Percentiles rank a stretch among this genome's conserved stretches.
Conservation (phyloP, 2,797 vertebrate species). For the Platyrinchus mystaceus region DNA sequence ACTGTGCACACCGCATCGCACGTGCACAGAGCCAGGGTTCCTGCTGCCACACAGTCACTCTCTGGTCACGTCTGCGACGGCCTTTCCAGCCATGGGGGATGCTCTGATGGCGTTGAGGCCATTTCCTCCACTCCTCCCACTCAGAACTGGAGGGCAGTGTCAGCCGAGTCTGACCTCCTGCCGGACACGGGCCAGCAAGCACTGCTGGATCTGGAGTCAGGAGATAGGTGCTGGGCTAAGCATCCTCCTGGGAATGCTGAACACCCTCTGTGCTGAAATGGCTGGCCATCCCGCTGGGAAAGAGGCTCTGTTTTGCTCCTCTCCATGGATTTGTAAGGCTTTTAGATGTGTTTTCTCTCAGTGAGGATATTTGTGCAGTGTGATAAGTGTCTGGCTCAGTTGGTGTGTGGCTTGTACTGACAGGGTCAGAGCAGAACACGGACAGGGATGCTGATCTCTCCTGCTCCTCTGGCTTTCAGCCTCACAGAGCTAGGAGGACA, state of each 20-base stretch:
- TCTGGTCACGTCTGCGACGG: neutral
- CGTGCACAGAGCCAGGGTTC: neutral
- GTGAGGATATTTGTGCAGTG: neutral
- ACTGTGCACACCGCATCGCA: neutral
- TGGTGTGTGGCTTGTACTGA: neutral
- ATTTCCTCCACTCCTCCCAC: neutral
- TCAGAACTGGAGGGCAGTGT: neutral
- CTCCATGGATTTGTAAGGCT: neutral
- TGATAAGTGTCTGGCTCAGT: neutral
- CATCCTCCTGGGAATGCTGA: neutral
- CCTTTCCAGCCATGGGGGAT: neutral
- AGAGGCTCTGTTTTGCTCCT: neutral
- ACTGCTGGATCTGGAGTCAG: fast-evolving
- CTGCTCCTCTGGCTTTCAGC: neutral
- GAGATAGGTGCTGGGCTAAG: neutral
- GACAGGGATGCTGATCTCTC: fast-evolving
- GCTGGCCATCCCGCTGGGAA: neutral
- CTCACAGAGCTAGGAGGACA: neutral
- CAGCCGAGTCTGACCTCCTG: neutral
- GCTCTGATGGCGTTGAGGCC: neutral
- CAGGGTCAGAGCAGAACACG: fast-evolving
- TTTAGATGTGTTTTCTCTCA: neutral
- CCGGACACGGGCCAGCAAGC: neutral
- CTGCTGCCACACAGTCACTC: neutral
- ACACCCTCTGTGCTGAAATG: neutral